Percentiles rank a stretch among this genome's conserved stretches.
These are phyloP conservation scores for Heliconius nattereri DNA, from an alignment of 1,140 invertebrate genomes.

Conservation along the genomic window DNA sequence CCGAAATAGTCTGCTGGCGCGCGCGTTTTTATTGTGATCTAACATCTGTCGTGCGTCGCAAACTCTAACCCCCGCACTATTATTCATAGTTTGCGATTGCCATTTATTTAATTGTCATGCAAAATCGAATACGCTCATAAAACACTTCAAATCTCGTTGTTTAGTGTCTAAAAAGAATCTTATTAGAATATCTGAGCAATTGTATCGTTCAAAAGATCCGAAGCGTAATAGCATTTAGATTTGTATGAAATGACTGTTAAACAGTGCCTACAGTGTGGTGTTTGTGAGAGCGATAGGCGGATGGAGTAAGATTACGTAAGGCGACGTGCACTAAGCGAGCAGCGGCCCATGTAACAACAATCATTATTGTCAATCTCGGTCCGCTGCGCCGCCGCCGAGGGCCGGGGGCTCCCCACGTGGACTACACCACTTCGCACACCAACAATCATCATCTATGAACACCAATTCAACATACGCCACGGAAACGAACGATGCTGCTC, in stretches of 20 bases:
- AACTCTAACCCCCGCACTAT: conserved; percentile 45
- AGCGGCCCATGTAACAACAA: conserved; percentile 60
- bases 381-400: conserved; percentile 27
- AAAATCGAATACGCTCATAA: neutral
- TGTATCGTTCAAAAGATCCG: neutral
- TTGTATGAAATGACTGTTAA: neutral
- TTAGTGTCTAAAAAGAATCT: neutral
- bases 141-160: neutral
- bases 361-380: conserved; percentile 52
- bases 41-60: conserved; percentile 72
- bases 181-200: neutral
- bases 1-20: conserved; percentile 78
- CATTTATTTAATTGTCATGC: conserved; percentile 21
- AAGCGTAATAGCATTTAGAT: neutral
- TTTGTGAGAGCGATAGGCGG: conserved; percentile 22
- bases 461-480: conserved; percentile 15
- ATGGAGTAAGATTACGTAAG: conserved; percentile 62
- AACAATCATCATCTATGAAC: conserved; percentile 22
- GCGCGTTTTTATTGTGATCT: conserved; percentile 79
- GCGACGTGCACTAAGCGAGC: conserved; percentile 52
- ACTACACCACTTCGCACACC: conserved; percentile 14
- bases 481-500: conserved; percentile 23
- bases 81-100: conserved; percentile 27
- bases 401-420: conserved; percentile 16
- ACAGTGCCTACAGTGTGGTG: neutral